Percentiles rank a stretch among this genome's conserved stretches.
Conservation (phyloP, 2,797 vertebrate species). For the Cercopithecus neglectus region DNA sequence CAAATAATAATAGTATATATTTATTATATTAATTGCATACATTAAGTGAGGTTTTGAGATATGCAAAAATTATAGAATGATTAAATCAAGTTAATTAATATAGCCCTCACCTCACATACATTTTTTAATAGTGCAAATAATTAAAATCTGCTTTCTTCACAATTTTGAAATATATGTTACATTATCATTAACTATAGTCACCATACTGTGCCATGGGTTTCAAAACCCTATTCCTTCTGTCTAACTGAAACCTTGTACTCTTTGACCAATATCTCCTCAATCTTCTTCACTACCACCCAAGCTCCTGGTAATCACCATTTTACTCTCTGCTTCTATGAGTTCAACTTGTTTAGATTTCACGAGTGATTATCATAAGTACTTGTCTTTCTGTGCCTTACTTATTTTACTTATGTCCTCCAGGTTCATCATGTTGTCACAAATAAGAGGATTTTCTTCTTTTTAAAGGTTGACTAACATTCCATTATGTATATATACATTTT, state of each 20-base stretch:
- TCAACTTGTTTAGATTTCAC: not conserved
- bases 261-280: not conserved
- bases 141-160: not conserved
- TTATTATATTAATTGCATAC: not conserved
- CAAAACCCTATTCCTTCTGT: not conserved
- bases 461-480: not conserved
- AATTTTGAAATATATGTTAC: not conserved
- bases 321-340: not conserved
- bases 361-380: not conserved
- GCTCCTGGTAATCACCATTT: not conserved
- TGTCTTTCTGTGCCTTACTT: not conserved
- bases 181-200: not conserved
- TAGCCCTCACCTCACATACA: not conserved
- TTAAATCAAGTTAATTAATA: not conserved
- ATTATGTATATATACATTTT: not conserved
- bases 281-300: not conserved
- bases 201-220: not conserved
- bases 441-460: not conserved
- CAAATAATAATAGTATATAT: not conserved
- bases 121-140: not conserved
- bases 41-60: not conserved
- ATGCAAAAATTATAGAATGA: not conserved
- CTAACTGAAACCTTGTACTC: not conserved
- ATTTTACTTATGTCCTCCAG: not conserved
- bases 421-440: not conserved